These are phyloP conservation scores for Zaprionus inermis DNA, from an alignment of 1,140 invertebrate species.

Conservation along the genomic window DNA sequence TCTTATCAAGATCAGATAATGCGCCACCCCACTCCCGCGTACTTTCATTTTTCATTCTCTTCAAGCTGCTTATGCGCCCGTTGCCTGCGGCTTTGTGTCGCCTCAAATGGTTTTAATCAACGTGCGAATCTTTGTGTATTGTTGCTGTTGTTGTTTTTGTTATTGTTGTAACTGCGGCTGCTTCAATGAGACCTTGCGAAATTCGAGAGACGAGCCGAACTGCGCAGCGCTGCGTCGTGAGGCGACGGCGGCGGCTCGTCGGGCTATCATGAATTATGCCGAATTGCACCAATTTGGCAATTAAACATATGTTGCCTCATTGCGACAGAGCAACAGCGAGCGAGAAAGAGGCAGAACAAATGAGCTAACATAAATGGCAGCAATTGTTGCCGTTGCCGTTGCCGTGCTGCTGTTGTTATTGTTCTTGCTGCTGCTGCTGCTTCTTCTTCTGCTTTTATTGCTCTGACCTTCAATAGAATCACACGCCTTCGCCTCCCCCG, in stretches of 20 bases:
- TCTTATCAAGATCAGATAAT: constrained; percentile 12
- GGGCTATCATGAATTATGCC: constrained; percentile 73
- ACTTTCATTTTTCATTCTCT: constrained; percentile 69
- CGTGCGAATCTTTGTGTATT: constrained; percentile 60
- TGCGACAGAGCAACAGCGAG: constrained; percentile 45
- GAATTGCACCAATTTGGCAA: constrained; percentile 81
- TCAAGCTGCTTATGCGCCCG: constrained; percentile 12
- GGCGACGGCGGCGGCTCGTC: constrained; percentile 21
- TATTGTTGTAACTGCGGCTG: constrained; percentile 9
- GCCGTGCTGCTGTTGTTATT: constrained; percentile 17
- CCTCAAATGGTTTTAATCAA: constrained; percentile 63
- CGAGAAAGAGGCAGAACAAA: constrained; percentile 43
- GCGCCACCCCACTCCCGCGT: not conserved
- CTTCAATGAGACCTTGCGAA: constrained; percentile 66
- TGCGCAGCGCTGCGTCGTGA: constrained; percentile 21
- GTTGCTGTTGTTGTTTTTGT: constrained; percentile 15
- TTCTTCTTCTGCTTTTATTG: constrained; percentile 15
- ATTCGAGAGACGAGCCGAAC: constrained; percentile 31
- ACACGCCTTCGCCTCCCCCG: constrained; percentile 35
- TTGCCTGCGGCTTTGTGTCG: constrained; percentile 42
- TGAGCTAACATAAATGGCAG: constrained; percentile 73
- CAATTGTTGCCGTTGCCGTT: constrained; percentile 43
- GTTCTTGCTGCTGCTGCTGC: constrained; percentile 1
- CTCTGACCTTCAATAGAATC: constrained; percentile 68
- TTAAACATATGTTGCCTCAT: constrained; percentile 68